Base-by-base conservation (phyloP, 2,797 vertebrate species). In the Propithecus perrieri region DNA sequence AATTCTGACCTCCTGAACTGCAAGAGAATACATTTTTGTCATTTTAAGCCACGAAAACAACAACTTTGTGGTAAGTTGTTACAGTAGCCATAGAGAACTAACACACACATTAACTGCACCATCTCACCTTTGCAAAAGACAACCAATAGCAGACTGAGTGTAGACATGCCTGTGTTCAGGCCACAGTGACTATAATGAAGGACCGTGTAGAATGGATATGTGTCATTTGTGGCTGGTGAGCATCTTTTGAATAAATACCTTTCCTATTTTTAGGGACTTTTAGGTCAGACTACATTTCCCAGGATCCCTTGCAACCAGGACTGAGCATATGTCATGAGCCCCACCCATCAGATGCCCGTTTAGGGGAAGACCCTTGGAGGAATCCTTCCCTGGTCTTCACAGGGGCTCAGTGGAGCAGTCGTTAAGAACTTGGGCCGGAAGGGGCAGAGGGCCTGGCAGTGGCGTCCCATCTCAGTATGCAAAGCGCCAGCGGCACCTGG, bases 211-310 rank as follows among this genome's bases (percentile, higher is more conserved):
- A 46, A 43, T 33, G 13, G 7, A 7, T 14, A 28, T 7, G 3
- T 57, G 71, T 46, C 61, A 38, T 48, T n/a, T 55, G 38, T 57
- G 72, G 30, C 43, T 91, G 3, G 14, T 79, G 12, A 59, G 28
- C 46, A 24, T 24, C 76, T 33, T 74, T 88, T 69, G 30, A 71
- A 78, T 26, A 80, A 83, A 87, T n/a, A 46, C 12, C 33, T 89
- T 69, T 76, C 65, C 76, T 63, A 15, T 50, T 69, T 96, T 59
- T 38, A 28, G 63, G 28, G 22, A 17, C 18, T 83, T 90, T 72
- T 4, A 63, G 76, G 43, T n/a, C 53, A 69, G 35, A 76, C 87
- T 72, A 55, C 59, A 13, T 94, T 93, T 91, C 72, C 79, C 88
- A 95, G 57, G 48, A 90, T 63, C 30, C 13, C 65, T 74, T 86